Conservation (phyloP, 1,140 invertebrate genomes). For the Magallana ariakensis region DNA sequence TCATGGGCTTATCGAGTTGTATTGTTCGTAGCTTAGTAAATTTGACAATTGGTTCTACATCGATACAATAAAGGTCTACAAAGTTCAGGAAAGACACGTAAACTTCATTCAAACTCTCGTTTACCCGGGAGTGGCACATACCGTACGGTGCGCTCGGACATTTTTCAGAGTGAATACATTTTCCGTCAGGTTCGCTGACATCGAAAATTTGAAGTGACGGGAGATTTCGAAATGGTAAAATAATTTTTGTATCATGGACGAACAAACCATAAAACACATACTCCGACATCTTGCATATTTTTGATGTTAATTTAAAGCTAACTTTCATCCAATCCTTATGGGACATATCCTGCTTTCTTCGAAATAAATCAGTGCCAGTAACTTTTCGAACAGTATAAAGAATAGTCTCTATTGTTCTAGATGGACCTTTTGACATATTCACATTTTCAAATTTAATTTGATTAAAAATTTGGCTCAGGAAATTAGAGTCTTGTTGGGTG, state of each 20-base stretch:
- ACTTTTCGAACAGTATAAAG: not conserved
- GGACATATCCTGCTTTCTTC: not conserved
- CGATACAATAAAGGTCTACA: not conserved
- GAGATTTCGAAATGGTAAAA: not conserved
- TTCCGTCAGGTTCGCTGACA: not conserved
- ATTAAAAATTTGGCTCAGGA: not conserved
- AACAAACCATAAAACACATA: not conserved
- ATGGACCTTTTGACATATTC: not conserved
- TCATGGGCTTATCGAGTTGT: not conserved
- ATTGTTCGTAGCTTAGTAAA: not conserved
- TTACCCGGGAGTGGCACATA: not conserved
- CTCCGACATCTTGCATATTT: not conserved
- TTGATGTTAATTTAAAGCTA: not conserved
- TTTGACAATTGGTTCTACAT: too few relatives aligned
- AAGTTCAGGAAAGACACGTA: not conserved
- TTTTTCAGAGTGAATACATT: not conserved
- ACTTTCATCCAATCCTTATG: slow-evolving; percentile 8
- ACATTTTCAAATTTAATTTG: not conserved
- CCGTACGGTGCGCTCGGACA: not conserved
- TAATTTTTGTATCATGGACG: not conserved
- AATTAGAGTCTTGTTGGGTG: not conserved
- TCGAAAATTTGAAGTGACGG: not conserved
- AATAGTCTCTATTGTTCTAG: not conserved
- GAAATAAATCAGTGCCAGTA: not conserved
- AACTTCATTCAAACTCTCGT: not conserved